Percentiles rank a stretch among this genome's conserved stretches.
Evolutionary conservation across 1,140 invertebrate genomes (phyloP).

Genomic region (Tigriopus japonicus): DNA sequence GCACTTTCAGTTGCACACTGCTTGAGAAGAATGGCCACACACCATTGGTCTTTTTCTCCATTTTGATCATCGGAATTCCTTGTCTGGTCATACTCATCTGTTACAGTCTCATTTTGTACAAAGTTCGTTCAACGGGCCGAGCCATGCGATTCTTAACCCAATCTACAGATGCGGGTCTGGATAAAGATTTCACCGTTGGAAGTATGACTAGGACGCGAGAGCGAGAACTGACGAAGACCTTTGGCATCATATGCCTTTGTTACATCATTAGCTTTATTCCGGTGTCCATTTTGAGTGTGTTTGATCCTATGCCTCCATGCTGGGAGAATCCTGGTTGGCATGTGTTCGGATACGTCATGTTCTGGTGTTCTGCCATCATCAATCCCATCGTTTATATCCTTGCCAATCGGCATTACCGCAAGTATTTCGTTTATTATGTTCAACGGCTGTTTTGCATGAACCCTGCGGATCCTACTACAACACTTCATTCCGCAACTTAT

Average conservation of each 20-base stretch:
- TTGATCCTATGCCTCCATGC: constrained; percentile 9
- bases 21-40: not conserved
- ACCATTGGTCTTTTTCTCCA: not conserved
- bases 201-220: not conserved
- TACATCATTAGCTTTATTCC: constrained; percentile 6
- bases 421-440: not conserved
- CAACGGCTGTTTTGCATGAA: no score
- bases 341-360: constrained; percentile 3
- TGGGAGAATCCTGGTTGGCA: not conserved
- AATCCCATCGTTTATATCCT: not conserved
- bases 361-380: not conserved
- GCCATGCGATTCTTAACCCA: not conserved
- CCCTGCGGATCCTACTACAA: no score
- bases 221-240: not conserved
- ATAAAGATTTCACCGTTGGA: not conserved
- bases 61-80: not conserved
- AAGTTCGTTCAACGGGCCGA: not conserved
- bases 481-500: no score
- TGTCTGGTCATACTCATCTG: not conserved
- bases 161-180: not conserved
- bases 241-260: not conserved
- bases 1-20: not conserved
- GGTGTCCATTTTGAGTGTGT: not conserved
- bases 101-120: not conserved
- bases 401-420: not conserved